phyloP scores from a whole-genome alignment of 2,888 invertebrate species.

The Schizaphis graminum region DNA sequence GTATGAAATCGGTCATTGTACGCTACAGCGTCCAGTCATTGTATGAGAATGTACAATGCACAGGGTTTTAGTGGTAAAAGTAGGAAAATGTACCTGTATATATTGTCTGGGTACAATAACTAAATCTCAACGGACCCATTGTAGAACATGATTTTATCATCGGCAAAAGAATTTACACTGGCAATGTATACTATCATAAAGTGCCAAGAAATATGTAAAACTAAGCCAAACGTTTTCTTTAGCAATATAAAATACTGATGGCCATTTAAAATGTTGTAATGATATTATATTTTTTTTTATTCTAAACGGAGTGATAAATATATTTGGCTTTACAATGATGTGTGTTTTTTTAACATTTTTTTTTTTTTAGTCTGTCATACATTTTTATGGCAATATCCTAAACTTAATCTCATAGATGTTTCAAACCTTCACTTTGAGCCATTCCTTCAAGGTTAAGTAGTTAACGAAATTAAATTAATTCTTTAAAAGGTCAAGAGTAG shows the following conservation, averaged over 20 bases:
- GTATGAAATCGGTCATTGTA: neutral
- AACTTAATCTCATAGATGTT: neutral
- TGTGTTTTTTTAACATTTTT: neutral
- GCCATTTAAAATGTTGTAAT: neutral
- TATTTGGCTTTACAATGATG: neutral
- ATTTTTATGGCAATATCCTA: neutral
- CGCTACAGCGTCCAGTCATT: neutral
- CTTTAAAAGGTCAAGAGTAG: neutral
- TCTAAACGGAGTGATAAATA: neutral
- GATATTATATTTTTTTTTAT: neutral
- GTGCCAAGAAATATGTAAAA: neutral
- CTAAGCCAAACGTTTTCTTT: neutral
- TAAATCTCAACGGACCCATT: neutral
- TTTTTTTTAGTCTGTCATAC: neutral
- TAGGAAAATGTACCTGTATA: neutral
- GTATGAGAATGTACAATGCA: neutral
- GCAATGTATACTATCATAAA: neutral
- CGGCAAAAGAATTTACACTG: neutral
- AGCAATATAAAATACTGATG: neutral
- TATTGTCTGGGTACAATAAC: neutral
- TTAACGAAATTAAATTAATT: neutral
- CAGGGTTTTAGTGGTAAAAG: neutral
- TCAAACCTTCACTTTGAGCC: neutral
- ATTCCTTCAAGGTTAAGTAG: neutral
- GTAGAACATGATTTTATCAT: neutral